A percentile compares a stretch with the other conserved stretches of the same genome.
Conservation (phyloP, 2,113 vertebrate species). For the Xiphophorus hellerii region DNA sequence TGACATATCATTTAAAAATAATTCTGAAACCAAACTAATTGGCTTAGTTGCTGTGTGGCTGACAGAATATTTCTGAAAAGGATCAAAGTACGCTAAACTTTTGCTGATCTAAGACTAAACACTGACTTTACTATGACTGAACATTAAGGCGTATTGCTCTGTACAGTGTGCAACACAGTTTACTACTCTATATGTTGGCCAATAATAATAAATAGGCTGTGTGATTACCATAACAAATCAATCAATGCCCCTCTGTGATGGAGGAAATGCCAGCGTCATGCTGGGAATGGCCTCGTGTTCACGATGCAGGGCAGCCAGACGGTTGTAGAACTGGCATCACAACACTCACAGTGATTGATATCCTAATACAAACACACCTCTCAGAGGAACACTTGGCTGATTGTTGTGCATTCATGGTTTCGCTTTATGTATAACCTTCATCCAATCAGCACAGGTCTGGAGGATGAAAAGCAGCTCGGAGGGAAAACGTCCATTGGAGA, state of each 20-base stretch:
- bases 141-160: slow-evolving; percentile 7
- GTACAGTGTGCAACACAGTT: slow-evolving; percentile 18
- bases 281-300: slow-evolving; percentile 33
- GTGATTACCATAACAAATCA: slow-evolving; percentile 64
- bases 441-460: slow-evolving; percentile 53
- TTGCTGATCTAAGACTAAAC: slow-evolving; percentile 1
- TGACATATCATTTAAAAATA: neutral
- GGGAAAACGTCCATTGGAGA: slow-evolving; percentile 44
- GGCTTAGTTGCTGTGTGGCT: neutral
- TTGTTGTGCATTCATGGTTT: slow-evolving; percentile 54
- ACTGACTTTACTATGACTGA: slow-evolving; percentile 1
- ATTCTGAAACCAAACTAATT: slow-evolving; percentile 1
- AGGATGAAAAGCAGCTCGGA: slow-evolving; percentile 45
- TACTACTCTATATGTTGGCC: slow-evolving; percentile 28
- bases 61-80: neutral
- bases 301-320: slow-evolving; percentile 30
- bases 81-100: neutral
- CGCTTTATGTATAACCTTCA: slow-evolving; percentile 51
- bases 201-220: slow-evolving; percentile 46
- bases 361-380: slow-evolving; percentile 61
- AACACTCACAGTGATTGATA: slow-evolving; percentile 62
- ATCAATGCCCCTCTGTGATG: slow-evolving; percentile 41
- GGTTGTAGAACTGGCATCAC: slow-evolving; percentile 4
- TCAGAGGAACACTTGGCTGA: slow-evolving; percentile 46
- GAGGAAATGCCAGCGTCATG: slow-evolving; percentile 31